phyloP scores from a whole-genome alignment of 2,797 vertebrate species.

The Falco rusticolus region DNA sequence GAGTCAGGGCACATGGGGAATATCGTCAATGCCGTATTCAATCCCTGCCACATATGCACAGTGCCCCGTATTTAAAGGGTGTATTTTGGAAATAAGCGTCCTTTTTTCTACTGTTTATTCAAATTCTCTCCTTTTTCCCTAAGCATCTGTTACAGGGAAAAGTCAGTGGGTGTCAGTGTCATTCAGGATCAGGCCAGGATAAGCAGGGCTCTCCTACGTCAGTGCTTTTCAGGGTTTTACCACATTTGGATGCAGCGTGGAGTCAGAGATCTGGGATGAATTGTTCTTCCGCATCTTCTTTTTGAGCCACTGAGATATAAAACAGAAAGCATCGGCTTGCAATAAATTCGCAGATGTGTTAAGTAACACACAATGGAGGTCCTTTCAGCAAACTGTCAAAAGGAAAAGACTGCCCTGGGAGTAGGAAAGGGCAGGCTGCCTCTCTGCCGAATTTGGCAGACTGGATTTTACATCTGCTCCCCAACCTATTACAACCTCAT shows the following conservation, averaged over 20 bases:
- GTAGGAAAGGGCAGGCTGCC: background rate
- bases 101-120: background rate
- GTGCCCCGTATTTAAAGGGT: background rate
- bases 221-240: background rate
- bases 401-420: background rate
- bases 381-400: conserved; percentile 52
- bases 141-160: background rate
- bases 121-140: background rate
- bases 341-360: conserved; percentile 47
- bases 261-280: background rate
- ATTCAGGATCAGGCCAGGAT: conserved; percentile 12
- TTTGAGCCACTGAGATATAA: background rate
- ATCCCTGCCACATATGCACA: background rate
- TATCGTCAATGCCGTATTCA: background rate
- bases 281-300: background rate
- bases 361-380: conserved; percentile 15
- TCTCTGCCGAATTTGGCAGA: background rate
- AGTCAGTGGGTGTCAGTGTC: conserved; percentile 20
- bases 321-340: conserved; percentile 43
- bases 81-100: background rate
- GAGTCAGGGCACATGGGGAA: background rate
- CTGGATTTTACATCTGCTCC: background rate
- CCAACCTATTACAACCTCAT: background rate
- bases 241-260: background rate
- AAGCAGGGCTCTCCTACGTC: background rate